phyloP scores from a whole-genome alignment of 2,113 vertebrate genomes.

The Hippopotamus amphibius region DNA sequence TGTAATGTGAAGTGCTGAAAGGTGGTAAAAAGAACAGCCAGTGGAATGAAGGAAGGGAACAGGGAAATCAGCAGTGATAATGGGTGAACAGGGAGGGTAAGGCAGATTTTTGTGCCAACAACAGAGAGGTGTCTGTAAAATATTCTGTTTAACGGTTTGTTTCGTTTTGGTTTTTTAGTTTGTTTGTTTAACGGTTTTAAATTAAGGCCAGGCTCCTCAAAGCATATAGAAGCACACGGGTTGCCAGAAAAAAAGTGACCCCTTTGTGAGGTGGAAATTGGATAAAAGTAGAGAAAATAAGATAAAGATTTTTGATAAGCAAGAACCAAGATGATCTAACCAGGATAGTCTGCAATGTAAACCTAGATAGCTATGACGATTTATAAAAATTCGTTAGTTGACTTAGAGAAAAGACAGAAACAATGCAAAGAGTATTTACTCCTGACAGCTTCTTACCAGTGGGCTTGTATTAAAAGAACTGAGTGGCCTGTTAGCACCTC shows the following conservation, averaged over 20 bases:
- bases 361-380: not conserved
- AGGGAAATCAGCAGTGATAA: not conserved
- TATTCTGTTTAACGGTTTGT: not conserved
- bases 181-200: not conserved
- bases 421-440: not conserved
- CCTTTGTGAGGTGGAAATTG: conserved; percentile 14
- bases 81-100: not conserved
- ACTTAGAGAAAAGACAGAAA: not conserved
- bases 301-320: not conserved
- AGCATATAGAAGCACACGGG: not conserved
- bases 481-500: not conserved
- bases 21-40: not conserved
- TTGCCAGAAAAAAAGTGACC: not conserved
- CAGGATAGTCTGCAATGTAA: not conserved
- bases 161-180: too few relatives aligned
- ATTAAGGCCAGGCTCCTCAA: not conserved
- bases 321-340: not conserved
- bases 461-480: not conserved
- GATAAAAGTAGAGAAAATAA: not conserved
- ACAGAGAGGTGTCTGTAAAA: not conserved
- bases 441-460: not conserved
- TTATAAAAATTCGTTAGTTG: not conserved
- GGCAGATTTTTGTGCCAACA: not conserved
- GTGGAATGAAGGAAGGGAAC: not conserved
- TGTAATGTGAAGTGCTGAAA: not conserved